phyloP scores from a whole-genome alignment of 2,888 invertebrate species.

The Pyrrhia umbra region DNA sequence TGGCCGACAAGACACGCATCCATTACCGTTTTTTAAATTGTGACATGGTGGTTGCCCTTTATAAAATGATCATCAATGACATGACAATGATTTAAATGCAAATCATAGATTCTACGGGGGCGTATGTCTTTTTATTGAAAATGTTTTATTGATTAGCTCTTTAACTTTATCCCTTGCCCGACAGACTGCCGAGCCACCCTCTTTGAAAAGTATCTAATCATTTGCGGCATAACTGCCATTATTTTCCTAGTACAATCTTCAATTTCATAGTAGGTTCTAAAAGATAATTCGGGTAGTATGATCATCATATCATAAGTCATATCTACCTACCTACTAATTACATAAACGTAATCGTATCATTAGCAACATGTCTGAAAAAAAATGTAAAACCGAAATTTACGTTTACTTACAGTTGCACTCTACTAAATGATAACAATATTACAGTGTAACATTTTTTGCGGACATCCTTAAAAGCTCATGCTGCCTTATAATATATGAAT shows the following conservation, averaged over 20 bases:
- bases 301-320: too few relatives aligned
- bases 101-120: not conserved
- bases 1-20: slow-evolving; percentile 88
- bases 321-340: too few relatives aligned
- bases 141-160: not conserved
- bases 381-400: too few relatives aligned
- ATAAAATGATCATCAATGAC: slow-evolving; percentile 71
- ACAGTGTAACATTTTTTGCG: not conserved
- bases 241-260: too few relatives aligned
- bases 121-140: slow-evolving; percentile 16
- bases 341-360: too few relatives aligned
- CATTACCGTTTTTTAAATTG: slow-evolving; percentile 85
- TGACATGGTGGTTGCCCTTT: slow-evolving; percentile 79
- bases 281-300: too few relatives aligned
- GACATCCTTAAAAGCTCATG: not conserved
- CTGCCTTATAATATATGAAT: not conserved
- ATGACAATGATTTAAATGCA: slow-evolving; percentile 26
- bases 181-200: not conserved
- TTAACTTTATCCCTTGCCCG: not conserved
- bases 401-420: too few relatives aligned
- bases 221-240: too few relatives aligned
- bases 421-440: not conserved
- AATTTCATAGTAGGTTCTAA: too few relatives aligned
- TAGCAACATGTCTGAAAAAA: too few relatives aligned
- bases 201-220: too few relatives aligned